Base-by-base conservation (phyloP, 2,113 vertebrate genomes). In the Danionella cerebrum region DNA sequence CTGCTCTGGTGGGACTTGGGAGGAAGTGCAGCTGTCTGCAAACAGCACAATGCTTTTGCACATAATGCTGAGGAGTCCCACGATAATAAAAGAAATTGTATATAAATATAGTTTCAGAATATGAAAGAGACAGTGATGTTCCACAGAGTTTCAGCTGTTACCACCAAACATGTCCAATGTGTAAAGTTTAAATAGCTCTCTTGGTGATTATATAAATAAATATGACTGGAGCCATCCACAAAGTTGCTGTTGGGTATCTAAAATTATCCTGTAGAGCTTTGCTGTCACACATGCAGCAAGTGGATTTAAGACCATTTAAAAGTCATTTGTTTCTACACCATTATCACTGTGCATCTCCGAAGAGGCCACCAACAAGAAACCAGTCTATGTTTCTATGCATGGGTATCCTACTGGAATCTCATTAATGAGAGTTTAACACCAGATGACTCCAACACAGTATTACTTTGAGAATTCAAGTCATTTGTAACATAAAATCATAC, bases 331-430 rank as follows among this genome's bases (percentile, higher is more conserved):
- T 38, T 69, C 5, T 58, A 52, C 18, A 31, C 44, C 18, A 65
- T 63, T 65, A 64, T 29, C 27, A 53, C 31, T 39, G 51, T 54
- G 42, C 67, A 42, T 65, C 24, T 70, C 57, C 9, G 31, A 59
- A 58, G 3, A 16, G 59, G 59, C 60, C 67, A 70, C 53, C 60
- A 69, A 16, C 48, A 27, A 36, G 57, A 29, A 69, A 39, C 21
- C 41, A 29, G 59, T 12, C 39, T 33, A 57, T 66, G 50, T 38
- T 66, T 45, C 67, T 45, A 66, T 70, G 42, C 66, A 59, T 60
- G 72, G 45, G 16, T 47, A 47, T 14, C 7, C 47, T 38, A 31
- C 18, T 65, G 44, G 44, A 59, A 59, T 12, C 6, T 8, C 24
- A 27, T 53, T 16, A 42, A 53, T 29, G 31, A 25, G n/a, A 13